phyloP scores from a whole-genome alignment of 2,797 vertebrate species.

The Leucoraja ocellata region DNA sequence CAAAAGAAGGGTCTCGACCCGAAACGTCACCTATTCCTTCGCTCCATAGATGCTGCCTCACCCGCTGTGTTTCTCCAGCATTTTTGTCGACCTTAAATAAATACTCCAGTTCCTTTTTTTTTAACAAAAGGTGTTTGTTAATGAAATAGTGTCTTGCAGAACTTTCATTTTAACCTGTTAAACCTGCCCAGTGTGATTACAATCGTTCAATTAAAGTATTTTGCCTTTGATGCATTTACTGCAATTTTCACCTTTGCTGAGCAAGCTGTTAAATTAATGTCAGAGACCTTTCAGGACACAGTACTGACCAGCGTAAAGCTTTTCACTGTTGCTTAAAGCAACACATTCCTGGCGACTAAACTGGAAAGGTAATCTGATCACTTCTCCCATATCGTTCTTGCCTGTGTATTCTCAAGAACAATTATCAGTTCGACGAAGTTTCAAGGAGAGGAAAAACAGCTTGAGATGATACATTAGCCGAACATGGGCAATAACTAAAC shows the following conservation, averaged over 20 bases:
- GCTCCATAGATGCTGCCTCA: too few species aligned
- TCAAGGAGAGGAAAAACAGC: background rate
- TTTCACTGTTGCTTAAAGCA: background rate
- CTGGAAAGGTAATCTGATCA: background rate
- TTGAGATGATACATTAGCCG: background rate
- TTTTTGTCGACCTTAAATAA: too few species aligned
- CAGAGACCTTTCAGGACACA: background rate
- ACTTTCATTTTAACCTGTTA: background rate
- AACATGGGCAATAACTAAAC: background rate
- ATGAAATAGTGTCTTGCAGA: background rate
- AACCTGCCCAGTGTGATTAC: background rate
- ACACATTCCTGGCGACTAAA: slow-evolving; percentile 13
- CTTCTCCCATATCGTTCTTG: background rate
- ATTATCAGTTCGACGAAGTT: background rate
- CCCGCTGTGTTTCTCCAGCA: too few species aligned
- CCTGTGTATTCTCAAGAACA: background rate
- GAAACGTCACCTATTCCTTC: too few species aligned
- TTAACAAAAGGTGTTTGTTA: too few species aligned
- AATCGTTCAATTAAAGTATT: background rate
- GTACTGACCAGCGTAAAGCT: background rate
- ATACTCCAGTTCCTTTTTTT: too few species aligned
- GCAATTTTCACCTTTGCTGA: background rate
- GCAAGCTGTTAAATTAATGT: background rate
- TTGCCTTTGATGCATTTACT: background rate
- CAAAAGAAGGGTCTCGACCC: too few species aligned